Evolutionary conservation across 2,888 invertebrate genomes (phyloP).

Genomic region (Muscina levida): DNA sequence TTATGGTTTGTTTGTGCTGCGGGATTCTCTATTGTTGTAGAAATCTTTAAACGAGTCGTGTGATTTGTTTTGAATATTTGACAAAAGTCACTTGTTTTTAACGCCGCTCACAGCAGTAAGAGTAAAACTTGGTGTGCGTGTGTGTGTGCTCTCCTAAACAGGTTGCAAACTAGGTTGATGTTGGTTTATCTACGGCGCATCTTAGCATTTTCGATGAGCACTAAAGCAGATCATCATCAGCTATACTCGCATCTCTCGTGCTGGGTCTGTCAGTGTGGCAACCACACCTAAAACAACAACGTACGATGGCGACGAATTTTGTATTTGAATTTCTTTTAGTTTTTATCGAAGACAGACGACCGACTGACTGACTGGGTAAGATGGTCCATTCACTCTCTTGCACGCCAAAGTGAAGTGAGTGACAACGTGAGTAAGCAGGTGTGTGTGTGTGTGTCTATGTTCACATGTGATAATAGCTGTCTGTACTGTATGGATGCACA

Average conservation of each 20-base stretch:
- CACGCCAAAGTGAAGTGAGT: too few relatives aligned
- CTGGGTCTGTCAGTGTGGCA: constrained; percentile 1
- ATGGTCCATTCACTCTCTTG: constrained; percentile 11
- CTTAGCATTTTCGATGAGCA: not conserved
- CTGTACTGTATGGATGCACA: too few relatives aligned
- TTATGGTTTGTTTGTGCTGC: not conserved
- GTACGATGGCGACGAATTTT: not conserved
- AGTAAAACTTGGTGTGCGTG: not conserved
- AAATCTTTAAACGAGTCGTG: constrained; percentile 49
- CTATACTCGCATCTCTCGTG: not conserved
- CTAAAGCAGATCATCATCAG: constrained; percentile 12
- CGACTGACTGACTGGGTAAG: not conserved
- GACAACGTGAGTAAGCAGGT: not conserved
- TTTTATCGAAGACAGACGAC: not conserved
- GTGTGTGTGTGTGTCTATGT: too few relatives aligned
- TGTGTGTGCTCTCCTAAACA: constrained; percentile 52
- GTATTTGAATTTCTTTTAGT: constrained; percentile 38
- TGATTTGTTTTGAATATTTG: constrained; percentile 48
- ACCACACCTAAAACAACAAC: constrained; percentile 54
- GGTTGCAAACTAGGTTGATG: constrained; percentile 62
- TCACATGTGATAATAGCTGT: not conserved
- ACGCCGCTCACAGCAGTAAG: not conserved
- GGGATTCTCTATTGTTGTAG: constrained; percentile 26
- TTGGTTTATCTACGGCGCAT: constrained; percentile 21
- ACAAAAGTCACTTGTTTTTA: constrained; percentile 31